phyloP scores from a whole-genome alignment of 2,797 vertebrate species.

The Yasuhikotakia modesta region DNA sequence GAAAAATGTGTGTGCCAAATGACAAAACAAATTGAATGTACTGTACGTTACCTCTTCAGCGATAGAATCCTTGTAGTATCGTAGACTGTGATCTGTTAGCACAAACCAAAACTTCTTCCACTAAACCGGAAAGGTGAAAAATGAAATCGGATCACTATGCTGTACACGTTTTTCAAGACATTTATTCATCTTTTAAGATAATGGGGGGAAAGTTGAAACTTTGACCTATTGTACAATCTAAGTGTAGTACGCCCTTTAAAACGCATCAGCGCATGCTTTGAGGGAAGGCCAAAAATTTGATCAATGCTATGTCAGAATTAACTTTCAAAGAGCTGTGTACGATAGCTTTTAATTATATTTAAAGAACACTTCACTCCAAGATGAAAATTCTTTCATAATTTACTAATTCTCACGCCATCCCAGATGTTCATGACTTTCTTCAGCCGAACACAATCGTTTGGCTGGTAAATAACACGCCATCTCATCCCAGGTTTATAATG shows the following conservation, averaged over 20 bases:
- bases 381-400: no score
- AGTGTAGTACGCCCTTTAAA: constrained; percentile 56
- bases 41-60: constrained; percentile 77
- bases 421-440: no score
- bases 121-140: constrained; percentile 61
- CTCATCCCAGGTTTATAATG: no score
- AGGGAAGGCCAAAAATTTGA: constrained; percentile 50
- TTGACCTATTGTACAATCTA: constrained; percentile 63
- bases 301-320: constrained; percentile 23
- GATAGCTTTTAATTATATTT: no score
- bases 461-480: no score
- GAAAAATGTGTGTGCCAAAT: background rate
- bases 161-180: no score
- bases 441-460: no score
- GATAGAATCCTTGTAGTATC: constrained; percentile 84
- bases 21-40: background rate
- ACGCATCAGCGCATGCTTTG: constrained; percentile 62
- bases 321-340: background rate
- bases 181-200: constrained; percentile 36
- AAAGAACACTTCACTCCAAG: no score
- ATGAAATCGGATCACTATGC: no score
- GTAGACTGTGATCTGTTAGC: constrained; percentile 81
- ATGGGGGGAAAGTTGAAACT: constrained; percentile 47
- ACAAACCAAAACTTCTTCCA: constrained; percentile 88
- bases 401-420: no score